Percentiles rank a stretch among this genome's conserved stretches.
Evolutionary conservation across 2,888 invertebrate species (phyloP).

Genomic region (Netelia fuscicornis): DNA sequence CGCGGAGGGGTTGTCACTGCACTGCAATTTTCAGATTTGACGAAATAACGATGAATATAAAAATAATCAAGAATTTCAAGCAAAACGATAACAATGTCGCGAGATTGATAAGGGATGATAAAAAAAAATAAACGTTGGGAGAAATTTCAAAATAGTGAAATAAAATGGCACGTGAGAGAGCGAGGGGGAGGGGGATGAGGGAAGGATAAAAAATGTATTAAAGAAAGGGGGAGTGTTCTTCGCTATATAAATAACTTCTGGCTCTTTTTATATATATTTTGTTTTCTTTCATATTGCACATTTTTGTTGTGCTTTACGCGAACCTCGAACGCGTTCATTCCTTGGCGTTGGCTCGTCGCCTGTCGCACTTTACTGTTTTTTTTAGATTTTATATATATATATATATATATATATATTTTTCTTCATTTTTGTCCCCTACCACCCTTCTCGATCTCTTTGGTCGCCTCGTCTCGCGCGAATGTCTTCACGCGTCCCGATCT

Average conservation of each 20-base stretch:
- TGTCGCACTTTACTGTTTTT: slow-evolving; percentile 13
- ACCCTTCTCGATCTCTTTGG: too few species aligned
- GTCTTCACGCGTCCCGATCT: slow-evolving; percentile 1
- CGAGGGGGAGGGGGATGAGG: neutral
- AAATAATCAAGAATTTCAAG: neutral
- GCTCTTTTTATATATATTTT: neutral
- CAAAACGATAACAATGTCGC: neutral
- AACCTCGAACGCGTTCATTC: slow-evolving; percentile 2
- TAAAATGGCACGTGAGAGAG: neutral
- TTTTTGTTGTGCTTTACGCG: slow-evolving; percentile 15
- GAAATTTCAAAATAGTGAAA: neutral
- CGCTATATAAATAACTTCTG: neutral
- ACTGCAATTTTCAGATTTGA: too few species aligned
- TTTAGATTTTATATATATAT: neutral
- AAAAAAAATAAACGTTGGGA: neutral
- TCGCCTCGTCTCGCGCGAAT: neutral
- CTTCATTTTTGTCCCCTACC: neutral
- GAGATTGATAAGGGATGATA: neutral
- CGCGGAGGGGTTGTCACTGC: too few species aligned
- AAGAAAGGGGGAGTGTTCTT: neutral
- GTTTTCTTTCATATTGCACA: slow-evolving; percentile 32
- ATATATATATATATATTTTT: neutral
- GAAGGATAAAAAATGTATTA: neutral
- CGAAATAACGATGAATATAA: neutral
- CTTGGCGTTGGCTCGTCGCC: slow-evolving; percentile 2